phyloP scores from a whole-genome alignment of 2,113 vertebrate genomes.

The Fukomys damarensis region DNA sequence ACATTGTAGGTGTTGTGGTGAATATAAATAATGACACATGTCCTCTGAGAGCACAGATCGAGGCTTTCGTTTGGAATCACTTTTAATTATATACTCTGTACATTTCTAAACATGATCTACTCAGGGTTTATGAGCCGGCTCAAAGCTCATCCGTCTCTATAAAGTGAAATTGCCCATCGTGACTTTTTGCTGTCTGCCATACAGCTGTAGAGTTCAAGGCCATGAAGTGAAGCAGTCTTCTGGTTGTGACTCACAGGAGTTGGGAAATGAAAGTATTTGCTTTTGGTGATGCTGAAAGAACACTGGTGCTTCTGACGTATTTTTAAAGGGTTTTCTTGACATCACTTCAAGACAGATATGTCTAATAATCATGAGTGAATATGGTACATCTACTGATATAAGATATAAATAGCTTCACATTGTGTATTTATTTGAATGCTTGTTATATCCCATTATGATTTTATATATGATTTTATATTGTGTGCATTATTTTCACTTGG shows the following conservation, averaged over 20 bases:
- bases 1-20: not conserved
- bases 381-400: not conserved
- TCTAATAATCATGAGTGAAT: not conserved
- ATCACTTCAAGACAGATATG: not conserved
- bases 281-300: not conserved
- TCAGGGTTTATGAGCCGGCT: not conserved
- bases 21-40: not conserved
- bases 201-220: not conserved
- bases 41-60: not conserved
- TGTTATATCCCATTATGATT: not conserved
- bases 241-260: not conserved
- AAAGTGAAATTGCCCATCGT: not conserved
- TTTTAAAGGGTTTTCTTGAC: not conserved
- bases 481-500: not conserved
- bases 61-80: conserved; percentile 3
- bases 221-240: not conserved
- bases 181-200: not conserved
- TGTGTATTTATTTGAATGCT: not conserved
- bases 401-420: not conserved
- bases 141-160: not conserved
- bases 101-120: not conserved
- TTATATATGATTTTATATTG: not conserved
- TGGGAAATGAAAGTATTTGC: not conserved
- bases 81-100: not conserved
- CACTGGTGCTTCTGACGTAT: not conserved